These are phyloP conservation scores for Albula glossodonta DNA, from an alignment of 2,113 vertebrate species.

Conservation along the genomic window DNA sequence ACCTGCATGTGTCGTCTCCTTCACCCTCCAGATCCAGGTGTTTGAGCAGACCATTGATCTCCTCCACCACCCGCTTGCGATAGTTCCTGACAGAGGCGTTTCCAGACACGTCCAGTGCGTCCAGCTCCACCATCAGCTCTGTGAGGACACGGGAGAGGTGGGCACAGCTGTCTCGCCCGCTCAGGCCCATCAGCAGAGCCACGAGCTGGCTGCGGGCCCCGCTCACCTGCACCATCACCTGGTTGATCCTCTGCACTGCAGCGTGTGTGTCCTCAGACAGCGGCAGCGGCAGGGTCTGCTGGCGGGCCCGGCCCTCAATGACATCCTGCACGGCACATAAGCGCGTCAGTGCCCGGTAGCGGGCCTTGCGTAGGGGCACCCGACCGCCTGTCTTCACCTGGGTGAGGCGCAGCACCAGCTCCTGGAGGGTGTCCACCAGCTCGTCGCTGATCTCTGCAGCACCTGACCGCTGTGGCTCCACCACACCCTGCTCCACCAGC, in stretches of 20 bases:
- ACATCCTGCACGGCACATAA: slow-evolving; percentile 91
- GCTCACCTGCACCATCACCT: slow-evolving; percentile 89
- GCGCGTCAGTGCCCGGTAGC: slow-evolving; percentile 86
- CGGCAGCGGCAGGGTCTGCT: slow-evolving; percentile 83
- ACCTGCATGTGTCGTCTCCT: slow-evolving; percentile 79
- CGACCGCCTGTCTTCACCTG: slow-evolving; percentile 92
- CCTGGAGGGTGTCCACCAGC: slow-evolving; percentile 88
- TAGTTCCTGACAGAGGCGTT: slow-evolving; percentile 86
- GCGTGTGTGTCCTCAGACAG: slow-evolving; percentile 85
- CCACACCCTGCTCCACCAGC: slow-evolving; percentile 80
- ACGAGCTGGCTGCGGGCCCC: slow-evolving; percentile 88
- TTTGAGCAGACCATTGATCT: slow-evolving; percentile 89
- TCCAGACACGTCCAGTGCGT: slow-evolving; percentile 91
- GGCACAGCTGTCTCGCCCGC: slow-evolving; percentile 83
- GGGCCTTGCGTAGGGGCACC: slow-evolving; percentile 83
- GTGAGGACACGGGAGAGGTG: slow-evolving; percentile 90
- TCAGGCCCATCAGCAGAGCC: slow-evolving; percentile 88
- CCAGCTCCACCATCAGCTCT: slow-evolving; percentile 88
- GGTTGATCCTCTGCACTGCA: slow-evolving; percentile 88
- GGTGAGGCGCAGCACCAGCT: slow-evolving; percentile 84
- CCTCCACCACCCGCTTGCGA: slow-evolving; percentile 91
- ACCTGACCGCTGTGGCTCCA: slow-evolving; percentile 77
- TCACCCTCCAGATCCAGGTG: slow-evolving; percentile 92
- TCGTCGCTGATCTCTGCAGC: slow-evolving; percentile 75
- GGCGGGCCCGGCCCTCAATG: slow-evolving; percentile 77